phyloP scores from a whole-genome alignment of 2,113 vertebrate genomes.

The Chionodraco myersi region DNA sequence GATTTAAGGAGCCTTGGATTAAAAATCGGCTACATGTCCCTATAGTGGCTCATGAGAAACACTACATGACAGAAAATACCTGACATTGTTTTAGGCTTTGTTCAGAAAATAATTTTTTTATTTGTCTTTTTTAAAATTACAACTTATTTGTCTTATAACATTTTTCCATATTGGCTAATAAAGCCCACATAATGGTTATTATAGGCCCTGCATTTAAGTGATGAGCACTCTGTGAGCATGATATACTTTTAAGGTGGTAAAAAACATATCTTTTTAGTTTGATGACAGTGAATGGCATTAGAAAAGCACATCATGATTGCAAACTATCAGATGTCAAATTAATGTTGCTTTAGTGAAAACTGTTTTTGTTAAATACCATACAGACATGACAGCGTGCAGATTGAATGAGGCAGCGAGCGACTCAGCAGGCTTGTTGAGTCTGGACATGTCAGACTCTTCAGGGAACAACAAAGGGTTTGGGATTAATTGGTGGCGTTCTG shows the following conservation, averaged over 20 bases:
- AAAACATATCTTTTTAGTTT: not conserved
- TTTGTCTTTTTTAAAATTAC: not conserved
- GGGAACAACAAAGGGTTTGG: not conserved
- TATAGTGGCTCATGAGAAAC: not conserved
- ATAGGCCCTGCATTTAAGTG: not conserved
- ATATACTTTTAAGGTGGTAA: not conserved
- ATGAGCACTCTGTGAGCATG: not conserved
- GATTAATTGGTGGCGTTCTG: not conserved
- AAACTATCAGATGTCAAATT: too few relatives aligned
- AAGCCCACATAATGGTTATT: too few relatives aligned
- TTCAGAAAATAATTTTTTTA: not conserved
- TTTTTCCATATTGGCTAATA: not conserved
- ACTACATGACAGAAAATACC: not conserved
- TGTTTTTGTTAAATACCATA: too few relatives aligned
- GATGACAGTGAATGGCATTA: too few relatives aligned
- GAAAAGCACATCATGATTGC: too few relatives aligned
- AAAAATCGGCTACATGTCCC: not conserved
- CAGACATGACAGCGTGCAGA: not conserved
- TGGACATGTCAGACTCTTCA: not conserved
- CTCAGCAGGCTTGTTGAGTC: not conserved
- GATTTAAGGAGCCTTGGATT: not conserved
- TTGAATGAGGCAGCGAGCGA: not conserved
- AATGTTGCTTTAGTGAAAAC: too few relatives aligned
- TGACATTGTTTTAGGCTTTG: not conserved
- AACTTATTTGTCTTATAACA: too few relatives aligned